A percentile compares a stretch with the other conserved stretches of the same genome.
Conservation (phyloP, 2,113 vertebrate species). For the Ciconia maguari region DNA sequence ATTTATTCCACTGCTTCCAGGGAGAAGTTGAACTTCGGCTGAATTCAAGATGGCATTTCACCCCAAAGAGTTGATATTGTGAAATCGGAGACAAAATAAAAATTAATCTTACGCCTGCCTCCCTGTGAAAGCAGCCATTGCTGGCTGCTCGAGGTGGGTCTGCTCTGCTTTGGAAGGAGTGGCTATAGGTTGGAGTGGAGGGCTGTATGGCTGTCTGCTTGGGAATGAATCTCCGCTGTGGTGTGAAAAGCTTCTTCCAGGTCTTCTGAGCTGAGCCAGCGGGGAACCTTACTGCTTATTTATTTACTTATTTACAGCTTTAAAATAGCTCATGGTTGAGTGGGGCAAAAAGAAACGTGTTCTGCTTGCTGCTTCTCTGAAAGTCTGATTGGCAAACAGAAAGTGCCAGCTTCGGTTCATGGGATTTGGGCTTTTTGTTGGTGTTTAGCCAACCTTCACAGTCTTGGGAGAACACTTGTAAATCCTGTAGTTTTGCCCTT, state of each 20-base stretch:
- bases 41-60: not conserved
- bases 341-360: not conserved
- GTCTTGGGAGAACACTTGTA: not conserved
- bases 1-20: not conserved
- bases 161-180: not conserved
- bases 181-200: not conserved
- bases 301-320: constrained; percentile 41
- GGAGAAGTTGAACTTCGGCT: not conserved
- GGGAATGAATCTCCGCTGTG: not conserved
- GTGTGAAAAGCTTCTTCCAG: not conserved
- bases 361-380: not conserved
- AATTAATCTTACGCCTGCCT: not conserved
- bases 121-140: not conserved
- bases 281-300: not conserved
- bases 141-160: not conserved
- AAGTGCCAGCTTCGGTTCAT: not conserved
- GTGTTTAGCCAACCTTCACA: not conserved
- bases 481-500: not conserved
- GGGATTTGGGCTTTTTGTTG: not conserved
- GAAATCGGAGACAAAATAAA: not conserved
- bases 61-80: not conserved
- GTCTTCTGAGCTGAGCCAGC: not conserved
- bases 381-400: not conserved
- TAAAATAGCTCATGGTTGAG: not conserved
- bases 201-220: not conserved